Evolutionary conservation across 1,140 invertebrate genomes (phyloP).

Genomic region (Drosophila persimilis): DNA sequence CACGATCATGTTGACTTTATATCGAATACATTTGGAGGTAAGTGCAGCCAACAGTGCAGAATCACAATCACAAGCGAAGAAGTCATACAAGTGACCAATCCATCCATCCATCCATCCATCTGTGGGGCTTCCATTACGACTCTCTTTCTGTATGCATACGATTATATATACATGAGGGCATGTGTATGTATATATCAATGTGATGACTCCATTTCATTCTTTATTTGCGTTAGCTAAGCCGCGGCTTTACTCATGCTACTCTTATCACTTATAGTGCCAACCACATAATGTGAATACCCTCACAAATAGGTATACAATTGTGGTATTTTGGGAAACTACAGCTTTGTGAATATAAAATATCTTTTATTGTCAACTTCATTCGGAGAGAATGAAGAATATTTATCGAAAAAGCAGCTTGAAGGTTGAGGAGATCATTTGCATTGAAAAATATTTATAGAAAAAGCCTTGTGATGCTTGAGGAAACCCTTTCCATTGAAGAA

Average conservation of each 20-base stretch:
- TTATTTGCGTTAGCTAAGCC: constrained; percentile 17
- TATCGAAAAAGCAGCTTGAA: too few species aligned
- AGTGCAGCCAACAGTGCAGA: constrained; percentile 45
- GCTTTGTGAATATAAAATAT: too few species aligned
- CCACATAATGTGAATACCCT: constrained; percentile 1
- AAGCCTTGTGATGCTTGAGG: too few species aligned
- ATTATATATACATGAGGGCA: neutral
- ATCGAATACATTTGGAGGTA: constrained; percentile 93
- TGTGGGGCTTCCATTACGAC: constrained; percentile 52
- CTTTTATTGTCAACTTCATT: too few species aligned
- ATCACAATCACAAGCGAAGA: constrained; percentile 15
- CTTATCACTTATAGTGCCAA: constrained; percentile 13
- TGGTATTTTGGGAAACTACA: too few species aligned
- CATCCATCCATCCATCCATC: neutral
- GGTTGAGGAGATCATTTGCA: too few species aligned
- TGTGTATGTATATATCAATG: neutral
- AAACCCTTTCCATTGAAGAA: too few species aligned
- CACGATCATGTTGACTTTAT: constrained; percentile 89
- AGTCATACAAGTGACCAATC: constrained; percentile 53
- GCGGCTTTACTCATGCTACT: constrained; percentile 16
- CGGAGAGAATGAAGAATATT: too few species aligned
- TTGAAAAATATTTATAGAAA: too few species aligned
- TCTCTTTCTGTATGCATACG: neutral
- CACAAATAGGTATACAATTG: neutral
- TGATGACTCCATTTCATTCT: neutral